Percentiles rank a stretch among this genome's conserved stretches.
Evolutionary conservation across 2,113 vertebrate species (phyloP).

Genomic region (Rousettus leschenaultii): DNA sequence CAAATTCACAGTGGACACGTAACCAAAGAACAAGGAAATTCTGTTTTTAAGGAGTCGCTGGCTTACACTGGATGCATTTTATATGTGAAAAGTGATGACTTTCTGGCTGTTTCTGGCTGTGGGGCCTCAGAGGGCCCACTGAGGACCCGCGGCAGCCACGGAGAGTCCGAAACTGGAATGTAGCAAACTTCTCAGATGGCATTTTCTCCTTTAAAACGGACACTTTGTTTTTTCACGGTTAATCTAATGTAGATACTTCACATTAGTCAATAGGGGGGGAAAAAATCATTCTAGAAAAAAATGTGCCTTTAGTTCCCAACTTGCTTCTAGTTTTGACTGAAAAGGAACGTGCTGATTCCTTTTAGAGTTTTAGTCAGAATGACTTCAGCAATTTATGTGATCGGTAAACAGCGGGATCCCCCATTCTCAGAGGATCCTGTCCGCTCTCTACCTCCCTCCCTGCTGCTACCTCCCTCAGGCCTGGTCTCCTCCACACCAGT

Average conservation of each 20-base stretch:
- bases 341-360: neutral
- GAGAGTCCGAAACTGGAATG: neutral
- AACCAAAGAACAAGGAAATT: neutral
- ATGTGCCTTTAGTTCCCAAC: neutral
- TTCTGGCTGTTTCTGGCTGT: neutral
- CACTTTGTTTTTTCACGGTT: neutral
- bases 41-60: neutral
- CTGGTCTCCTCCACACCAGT: neutral
- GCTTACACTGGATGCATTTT: neutral
- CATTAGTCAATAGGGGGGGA: neutral
- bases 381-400: neutral
- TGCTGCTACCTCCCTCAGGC: neutral
- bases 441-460: neutral
- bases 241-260: neutral
- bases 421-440: neutral
- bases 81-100: neutral
- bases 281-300: neutral
- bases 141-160: accelerated
- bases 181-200: neutral
- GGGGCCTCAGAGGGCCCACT: accelerated
- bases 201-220: neutral
- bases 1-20: neutral
- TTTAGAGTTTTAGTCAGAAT: neutral
- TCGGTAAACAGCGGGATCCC: neutral
- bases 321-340: neutral